Conservation (phyloP, 1,140 invertebrate species). For the Calosoma granatense region DNA sequence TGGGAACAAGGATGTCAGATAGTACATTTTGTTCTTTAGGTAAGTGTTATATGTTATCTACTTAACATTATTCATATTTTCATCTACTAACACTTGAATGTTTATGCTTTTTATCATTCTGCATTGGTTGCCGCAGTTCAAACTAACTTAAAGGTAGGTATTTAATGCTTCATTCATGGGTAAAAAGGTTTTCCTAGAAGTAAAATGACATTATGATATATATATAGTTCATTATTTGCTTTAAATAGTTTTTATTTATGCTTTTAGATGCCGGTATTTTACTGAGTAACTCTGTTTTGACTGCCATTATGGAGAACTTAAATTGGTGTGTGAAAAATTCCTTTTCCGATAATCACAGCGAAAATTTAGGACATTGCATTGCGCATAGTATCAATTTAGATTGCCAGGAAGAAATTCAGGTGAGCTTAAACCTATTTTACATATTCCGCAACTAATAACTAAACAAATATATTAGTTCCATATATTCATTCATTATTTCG, state of each 20-base stretch:
- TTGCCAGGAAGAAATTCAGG: conserved; percentile 45
- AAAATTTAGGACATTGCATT: conserved; percentile 76
- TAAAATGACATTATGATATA: too few species aligned
- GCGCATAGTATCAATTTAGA: conserved; percentile 53
- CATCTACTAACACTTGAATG: too few species aligned
- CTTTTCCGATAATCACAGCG: conserved; percentile 62
- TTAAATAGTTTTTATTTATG: background rate
- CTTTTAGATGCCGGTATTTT: conserved; percentile 59
- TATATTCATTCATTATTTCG: too few species aligned
- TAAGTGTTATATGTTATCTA: conserved; percentile 27
- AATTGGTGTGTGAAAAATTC: conserved; percentile 81
- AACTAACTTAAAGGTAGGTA: too few species aligned
- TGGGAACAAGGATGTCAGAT: conserved; percentile 47
- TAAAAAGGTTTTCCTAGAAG: too few species aligned
- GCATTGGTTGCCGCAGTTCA: too few species aligned
- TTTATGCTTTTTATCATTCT: background rate
- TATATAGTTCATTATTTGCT: conserved; percentile 1
- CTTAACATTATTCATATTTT: too few species aligned
- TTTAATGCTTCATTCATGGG: too few species aligned
- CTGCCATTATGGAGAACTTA: conserved; percentile 57
- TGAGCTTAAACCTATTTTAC: conserved; percentile 22
- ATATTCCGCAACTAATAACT: conserved; percentile 14
- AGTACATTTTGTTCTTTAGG: conserved; percentile 53
- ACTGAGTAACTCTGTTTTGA: conserved; percentile 64
- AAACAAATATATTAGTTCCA: too few species aligned